Base-by-base conservation (phyloP, 2,113 vertebrate species). In the Chionodraco myersi region DNA sequence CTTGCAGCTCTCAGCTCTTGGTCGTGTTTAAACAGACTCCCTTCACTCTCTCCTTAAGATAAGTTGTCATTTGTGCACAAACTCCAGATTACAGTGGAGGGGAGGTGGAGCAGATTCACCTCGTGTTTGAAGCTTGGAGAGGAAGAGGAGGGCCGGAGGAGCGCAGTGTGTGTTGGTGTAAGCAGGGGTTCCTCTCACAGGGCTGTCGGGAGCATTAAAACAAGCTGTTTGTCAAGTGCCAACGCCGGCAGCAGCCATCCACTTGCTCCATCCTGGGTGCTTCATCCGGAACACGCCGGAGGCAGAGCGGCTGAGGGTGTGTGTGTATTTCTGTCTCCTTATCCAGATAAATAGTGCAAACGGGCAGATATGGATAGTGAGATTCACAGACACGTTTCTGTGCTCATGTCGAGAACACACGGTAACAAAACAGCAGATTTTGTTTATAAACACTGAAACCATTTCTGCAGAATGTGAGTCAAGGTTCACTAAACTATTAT, bases 161-260 rank as follows among this genome's bases (percentile, higher is more conserved):
- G 83, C 16, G 75, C 70, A 63, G 51, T 74, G 61, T 75, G 62
- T 74, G 81, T 75, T 47, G 79, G 77, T 78, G 60, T 60, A 52
- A 80, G 76, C 51, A 51, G 56, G 72, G 59, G 53, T 75, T 85
- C 65, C 48, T 85, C 86, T 86, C 77, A 68, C 75, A 15, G 70
- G 75, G 59, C 72, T 87, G 85, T 92, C 64, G 82, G 81, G 85
- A 84, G 86, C 81, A 64, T 90, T 92, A 80, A 86, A 87, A 88
- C 88, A 84, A 86, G 85, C 80, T 77, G 82, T 91, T 85, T 90
- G 87, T 89, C 82, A 85, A 86, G 86, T 74, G 79, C 85, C 78
- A 81, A 63, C 72, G 23, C 62, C 44, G 60, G 61, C 72, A 58
- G 76, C 77, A 34, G 53, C 73, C 64, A 5, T 70, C 59, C 52